Evolutionary conservation across 2,113 vertebrate species (phyloP).

Genomic region (Periophthalmodon schlosseri): DNA sequence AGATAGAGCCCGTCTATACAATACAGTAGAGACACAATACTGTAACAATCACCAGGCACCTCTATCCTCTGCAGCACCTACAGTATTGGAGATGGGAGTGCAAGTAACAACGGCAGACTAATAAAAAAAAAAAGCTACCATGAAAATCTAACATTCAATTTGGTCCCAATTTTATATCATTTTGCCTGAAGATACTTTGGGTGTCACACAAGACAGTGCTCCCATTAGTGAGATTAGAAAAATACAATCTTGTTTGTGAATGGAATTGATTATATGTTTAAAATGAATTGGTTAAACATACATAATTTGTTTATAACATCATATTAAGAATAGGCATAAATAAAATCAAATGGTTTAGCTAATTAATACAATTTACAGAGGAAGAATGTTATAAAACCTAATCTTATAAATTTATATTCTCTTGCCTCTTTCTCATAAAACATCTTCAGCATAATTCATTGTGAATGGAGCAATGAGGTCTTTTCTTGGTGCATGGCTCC

Average conservation of each 20-base stretch:
- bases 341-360: not conserved
- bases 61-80: not conserved
- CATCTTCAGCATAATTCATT: conserved; percentile 1
- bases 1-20: not conserved
- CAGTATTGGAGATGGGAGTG: not conserved
- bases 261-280: not conserved
- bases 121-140: conserved; percentile 15
- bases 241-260: not conserved
- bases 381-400: not conserved
- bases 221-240: conserved; percentile 1
- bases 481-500: conserved; percentile 40
- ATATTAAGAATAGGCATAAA: not conserved
- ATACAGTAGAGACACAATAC: conserved; percentile 17
- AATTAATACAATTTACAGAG: not conserved
- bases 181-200: not conserved
- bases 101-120: not conserved
- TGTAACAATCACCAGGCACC: conserved; percentile 8
- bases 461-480: not conserved
- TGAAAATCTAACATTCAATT: conserved; percentile 22
- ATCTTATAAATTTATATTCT: not conserved
- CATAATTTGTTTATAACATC: not conserved
- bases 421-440: not conserved
- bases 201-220: conserved; percentile 6
- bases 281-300: not conserved
- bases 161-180: conserved; percentile 38